A percentile compares a stretch with the other conserved stretches of the same genome.
Evolutionary conservation across 2,113 vertebrate species (phyloP).

Genomic region (Sinocyclocheilus anophthalmus): DNA sequence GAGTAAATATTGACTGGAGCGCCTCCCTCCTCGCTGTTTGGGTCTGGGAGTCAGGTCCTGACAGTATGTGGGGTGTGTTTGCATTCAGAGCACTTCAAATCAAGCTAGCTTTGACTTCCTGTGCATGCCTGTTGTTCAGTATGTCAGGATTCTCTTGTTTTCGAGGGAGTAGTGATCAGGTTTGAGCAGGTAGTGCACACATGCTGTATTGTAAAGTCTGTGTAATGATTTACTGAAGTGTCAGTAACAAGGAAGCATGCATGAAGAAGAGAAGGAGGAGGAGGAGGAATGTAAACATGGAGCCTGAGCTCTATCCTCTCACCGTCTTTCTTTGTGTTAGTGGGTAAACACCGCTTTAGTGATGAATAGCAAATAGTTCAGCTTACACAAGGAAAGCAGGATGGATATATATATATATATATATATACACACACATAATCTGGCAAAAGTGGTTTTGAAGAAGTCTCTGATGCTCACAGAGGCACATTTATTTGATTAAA

Average conservation of each 20-base stretch:
- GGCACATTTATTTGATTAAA: neutral
- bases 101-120: neutral
- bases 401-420: no score
- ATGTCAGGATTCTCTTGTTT: neutral
- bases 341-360: conserved; percentile 44
- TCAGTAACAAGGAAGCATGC: neutral
- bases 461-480: neutral
- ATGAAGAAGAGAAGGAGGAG: conserved; percentile 20
- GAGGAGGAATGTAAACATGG: conserved; percentile 55
- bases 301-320: conserved; percentile 55
- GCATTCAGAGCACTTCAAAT: conserved; percentile 28
- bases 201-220: conserved; percentile 1
- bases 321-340: conserved; percentile 46
- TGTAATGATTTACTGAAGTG: conserved; percentile 7
- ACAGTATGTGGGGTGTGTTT: conserved; percentile 60
- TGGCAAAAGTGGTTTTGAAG: neutral
- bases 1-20: conserved; percentile 78
- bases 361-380: neutral
- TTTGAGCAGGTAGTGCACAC: neutral
- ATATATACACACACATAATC: no score
- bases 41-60: conserved; percentile 55
- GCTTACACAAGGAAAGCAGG: neutral
- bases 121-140: neutral
- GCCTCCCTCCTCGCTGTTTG: conserved; percentile 61
- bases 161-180: neutral